phyloP scores from a whole-genome alignment of 2,888 invertebrate genomes.

The Druceiella hillmani region DNA sequence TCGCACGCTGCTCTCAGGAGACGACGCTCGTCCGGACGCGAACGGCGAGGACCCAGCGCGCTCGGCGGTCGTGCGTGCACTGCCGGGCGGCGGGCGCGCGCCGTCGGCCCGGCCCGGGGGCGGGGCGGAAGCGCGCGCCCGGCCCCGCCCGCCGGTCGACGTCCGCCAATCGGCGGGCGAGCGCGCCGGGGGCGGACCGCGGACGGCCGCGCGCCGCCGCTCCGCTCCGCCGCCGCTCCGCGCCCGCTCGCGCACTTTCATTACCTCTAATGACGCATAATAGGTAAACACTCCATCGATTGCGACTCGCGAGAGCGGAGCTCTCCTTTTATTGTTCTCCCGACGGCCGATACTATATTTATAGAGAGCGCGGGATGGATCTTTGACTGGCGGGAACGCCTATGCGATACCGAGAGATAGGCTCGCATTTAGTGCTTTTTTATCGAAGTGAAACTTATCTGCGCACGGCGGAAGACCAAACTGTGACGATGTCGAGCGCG shows the following conservation, averaged over 20 bases:
- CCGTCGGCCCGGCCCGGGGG: conserved; percentile 31
- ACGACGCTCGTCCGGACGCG: conserved; percentile 34
- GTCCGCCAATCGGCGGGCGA: conserved; percentile 29
- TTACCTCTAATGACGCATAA: no score
- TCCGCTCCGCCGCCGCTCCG: conserved; percentile 31
- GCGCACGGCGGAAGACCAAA: no score
- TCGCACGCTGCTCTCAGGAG: no score
- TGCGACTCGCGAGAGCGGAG: no score
- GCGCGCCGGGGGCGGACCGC: conserved; percentile 23
- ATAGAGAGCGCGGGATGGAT: no score
- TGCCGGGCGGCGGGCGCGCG: conserved; percentile 38
- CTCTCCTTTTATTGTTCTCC: no score
- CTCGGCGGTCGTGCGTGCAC: conserved; percentile 53
- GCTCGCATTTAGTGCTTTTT: no score
- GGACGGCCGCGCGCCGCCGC: conserved; percentile 23
- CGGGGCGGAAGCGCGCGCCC: conserved; percentile 29
- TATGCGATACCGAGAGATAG: conserved; percentile 9
- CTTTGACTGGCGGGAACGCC: background rate
- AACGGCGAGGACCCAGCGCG: conserved; percentile 54
- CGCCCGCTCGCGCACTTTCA: conserved; percentile 17
- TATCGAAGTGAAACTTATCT: no score
- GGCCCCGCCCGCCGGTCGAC: conserved; percentile 38
- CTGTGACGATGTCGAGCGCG: no score
- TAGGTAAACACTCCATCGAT: no score
- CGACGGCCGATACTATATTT: no score